These are phyloP conservation scores for Chydorus sphaericus DNA, from an alignment of 2,888 invertebrate genomes.

Conservation along the genomic window DNA sequence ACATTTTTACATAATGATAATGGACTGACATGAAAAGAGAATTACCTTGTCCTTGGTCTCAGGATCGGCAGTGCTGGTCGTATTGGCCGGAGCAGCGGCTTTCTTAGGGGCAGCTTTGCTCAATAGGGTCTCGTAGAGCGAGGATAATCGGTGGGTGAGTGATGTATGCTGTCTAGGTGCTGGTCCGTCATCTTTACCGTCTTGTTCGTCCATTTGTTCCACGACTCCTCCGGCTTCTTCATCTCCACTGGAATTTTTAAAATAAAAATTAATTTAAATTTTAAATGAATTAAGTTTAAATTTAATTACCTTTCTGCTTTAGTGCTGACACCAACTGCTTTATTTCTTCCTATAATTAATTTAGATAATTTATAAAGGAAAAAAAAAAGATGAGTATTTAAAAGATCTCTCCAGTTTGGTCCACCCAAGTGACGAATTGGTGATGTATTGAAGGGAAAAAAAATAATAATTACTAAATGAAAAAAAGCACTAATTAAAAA, in stretches of 20 bases:
- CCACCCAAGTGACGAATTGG: too few relatives aligned
- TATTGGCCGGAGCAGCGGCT: neutral
- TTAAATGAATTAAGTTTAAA: neutral
- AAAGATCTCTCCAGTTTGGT: neutral
- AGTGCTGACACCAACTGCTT: conserved; percentile 9
- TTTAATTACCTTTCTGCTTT: conserved; percentile 1
- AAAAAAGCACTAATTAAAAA: too few relatives aligned
- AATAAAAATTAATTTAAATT: neutral
- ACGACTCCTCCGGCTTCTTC: neutral
- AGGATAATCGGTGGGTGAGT: neutral
- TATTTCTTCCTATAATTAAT: neutral
- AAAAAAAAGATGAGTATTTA: neutral
- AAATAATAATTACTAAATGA: too few relatives aligned
- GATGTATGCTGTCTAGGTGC: too few relatives aligned
- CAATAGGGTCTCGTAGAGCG: conserved; percentile 2
- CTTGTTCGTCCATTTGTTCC: neutral
- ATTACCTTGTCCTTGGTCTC: conserved; percentile 5
- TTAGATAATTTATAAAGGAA: neutral
- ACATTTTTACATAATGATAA: neutral
- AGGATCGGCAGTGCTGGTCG: conserved; percentile 1
- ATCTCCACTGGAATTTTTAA: neutral
- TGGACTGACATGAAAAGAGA: too few relatives aligned
- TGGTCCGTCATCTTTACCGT: neutral
- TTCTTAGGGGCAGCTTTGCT: conserved; percentile 8
- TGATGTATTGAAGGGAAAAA: too few relatives aligned